These are phyloP conservation scores for Kryphioiulus occultus DNA, from an alignment of 2,888 invertebrate genomes.

Conservation along the genomic window DNA sequence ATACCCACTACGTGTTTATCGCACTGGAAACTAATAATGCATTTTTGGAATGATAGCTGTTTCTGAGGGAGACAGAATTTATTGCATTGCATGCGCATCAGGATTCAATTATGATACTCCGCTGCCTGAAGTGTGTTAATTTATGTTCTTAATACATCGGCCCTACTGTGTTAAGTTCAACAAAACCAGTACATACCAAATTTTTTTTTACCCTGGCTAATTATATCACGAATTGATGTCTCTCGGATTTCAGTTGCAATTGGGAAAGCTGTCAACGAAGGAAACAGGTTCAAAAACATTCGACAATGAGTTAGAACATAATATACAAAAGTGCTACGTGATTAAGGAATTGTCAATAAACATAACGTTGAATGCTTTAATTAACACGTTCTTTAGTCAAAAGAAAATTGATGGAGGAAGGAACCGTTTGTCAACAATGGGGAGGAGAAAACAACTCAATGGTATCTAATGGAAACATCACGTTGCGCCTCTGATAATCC, in stretches of 20 bases:
- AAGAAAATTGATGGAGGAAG: conserved; percentile 16
- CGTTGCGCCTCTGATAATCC: neutral
- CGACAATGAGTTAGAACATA: neutral
- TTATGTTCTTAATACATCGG: neutral
- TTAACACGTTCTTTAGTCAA: conserved; percentile 39
- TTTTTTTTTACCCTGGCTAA: neutral
- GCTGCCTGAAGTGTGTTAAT: conserved; percentile 9
- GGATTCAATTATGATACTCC: conserved; percentile 11
- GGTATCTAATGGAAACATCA: conserved; percentile 39
- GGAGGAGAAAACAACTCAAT: conserved; percentile 27
- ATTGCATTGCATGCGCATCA: neutral
- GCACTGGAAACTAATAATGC: too few species aligned
- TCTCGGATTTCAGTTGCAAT: conserved; percentile 21
- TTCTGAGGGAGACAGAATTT: neutral
- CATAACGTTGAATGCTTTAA: conserved; percentile 27
- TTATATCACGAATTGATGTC: neutral
- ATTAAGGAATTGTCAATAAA: conserved; percentile 32
- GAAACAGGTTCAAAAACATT: neutral
- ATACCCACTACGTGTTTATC: too few species aligned
- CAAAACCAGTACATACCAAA: neutral
- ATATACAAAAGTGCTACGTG: conserved; percentile 20
- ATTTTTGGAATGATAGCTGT: neutral
- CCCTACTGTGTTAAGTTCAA: neutral
- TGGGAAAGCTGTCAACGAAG: conserved; percentile 8
- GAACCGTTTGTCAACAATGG: conserved; percentile 24